A percentile compares a stretch with the other conserved stretches of the same genome.
Conservation (phyloP, 1,140 invertebrate species). For the Drosophila orosa region DNA sequence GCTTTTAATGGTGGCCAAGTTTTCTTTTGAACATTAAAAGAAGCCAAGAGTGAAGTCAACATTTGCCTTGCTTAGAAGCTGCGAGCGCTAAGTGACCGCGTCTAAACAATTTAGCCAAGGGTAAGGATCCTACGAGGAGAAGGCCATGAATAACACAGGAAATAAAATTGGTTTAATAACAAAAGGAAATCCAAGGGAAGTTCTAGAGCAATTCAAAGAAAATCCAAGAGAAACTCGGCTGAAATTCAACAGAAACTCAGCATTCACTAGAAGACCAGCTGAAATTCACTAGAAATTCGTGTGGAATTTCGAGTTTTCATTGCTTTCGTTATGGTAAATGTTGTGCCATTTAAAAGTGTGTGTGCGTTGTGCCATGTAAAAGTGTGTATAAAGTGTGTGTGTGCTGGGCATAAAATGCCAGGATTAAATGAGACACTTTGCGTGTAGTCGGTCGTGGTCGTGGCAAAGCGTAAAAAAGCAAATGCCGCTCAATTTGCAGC, state of each 20-base stretch:
- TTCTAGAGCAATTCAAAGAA: too few species aligned
- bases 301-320: background rate
- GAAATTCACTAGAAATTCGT: background rate
- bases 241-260: too few species aligned
- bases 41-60: slow-evolving; percentile 13
- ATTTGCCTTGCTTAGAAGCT: slow-evolving; percentile 48
- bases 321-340: slow-evolving; percentile 6
- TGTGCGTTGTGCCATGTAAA: slow-evolving; percentile 9
- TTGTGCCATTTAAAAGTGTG: slow-evolving; percentile 9
- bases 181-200: background rate
- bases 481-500: slow-evolving; percentile 77
- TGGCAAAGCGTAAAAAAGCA: slow-evolving; percentile 52
- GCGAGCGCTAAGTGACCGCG: slow-evolving; percentile 10
- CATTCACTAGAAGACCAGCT: too few species aligned
- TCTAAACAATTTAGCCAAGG: slow-evolving; percentile 18
- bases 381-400: slow-evolving; percentile 7
- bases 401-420: slow-evolving; percentile 19
- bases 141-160: slow-evolving; percentile 26
- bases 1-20: slow-evolving; percentile 8
- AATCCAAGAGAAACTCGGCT: too few species aligned
- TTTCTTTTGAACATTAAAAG: slow-evolving; percentile 8
- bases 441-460: background rate
- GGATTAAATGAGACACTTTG: slow-evolving; percentile 51
- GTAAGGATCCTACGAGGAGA: background rate
- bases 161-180: slow-evolving; percentile 45